Percentiles rank a stretch among this genome's conserved stretches.
These are phyloP conservation scores for Pterostichus niger DNA, from an alignment of 2,888 invertebrate genomes.

Conservation along the genomic window DNA sequence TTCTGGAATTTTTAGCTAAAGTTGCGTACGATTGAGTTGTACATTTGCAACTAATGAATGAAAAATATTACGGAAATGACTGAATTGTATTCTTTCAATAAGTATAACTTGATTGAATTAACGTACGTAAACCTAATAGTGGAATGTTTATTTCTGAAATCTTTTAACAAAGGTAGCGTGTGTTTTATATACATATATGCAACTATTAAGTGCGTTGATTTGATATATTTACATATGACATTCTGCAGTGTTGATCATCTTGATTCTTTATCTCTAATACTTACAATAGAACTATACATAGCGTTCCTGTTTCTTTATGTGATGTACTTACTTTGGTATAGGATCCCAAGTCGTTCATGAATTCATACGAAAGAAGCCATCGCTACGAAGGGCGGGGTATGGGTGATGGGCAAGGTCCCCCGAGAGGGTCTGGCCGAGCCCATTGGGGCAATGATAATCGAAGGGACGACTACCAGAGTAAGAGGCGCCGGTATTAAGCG, in stretches of 20 bases:
- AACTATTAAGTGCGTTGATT: not conserved
- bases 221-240: constrained; percentile 54
- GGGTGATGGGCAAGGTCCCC: constrained; percentile 67
- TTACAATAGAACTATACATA: not conserved
- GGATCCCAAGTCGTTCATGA: constrained; percentile 67
- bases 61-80: too few species aligned
- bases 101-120: too few species aligned
- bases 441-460: constrained; percentile 71
- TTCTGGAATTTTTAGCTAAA: too few species aligned
- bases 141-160: too few species aligned
- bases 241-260: constrained; percentile 55
- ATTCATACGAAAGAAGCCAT: constrained; percentile 67
- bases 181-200: not conserved
- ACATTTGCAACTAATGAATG: too few species aligned
- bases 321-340: constrained; percentile 59
- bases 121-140: too few species aligned
- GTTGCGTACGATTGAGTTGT: too few species aligned
- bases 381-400: constrained; percentile 67
- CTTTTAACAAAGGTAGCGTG: too few species aligned
- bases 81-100: too few species aligned
- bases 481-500: constrained; percentile 71
- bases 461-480: constrained; percentile 71
- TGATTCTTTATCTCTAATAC: constrained; percentile 43
- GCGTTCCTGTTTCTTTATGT: constrained; percentile 35
- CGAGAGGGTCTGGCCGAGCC: constrained; percentile 67